Conservation (phyloP, 1,140 invertebrate genomes). For the Eriosoma lanigerum region DNA sequence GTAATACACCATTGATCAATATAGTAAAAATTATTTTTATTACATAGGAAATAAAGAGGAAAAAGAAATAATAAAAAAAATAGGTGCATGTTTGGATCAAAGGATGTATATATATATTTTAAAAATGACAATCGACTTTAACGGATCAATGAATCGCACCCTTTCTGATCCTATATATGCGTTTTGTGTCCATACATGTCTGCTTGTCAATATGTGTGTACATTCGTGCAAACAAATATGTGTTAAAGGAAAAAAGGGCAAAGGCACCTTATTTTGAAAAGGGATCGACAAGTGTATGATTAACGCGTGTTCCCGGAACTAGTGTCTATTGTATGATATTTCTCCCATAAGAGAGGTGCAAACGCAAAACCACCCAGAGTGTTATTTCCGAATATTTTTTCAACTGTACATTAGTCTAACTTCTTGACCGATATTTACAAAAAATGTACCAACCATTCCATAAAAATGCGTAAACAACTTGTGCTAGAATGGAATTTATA, state of each 20-base stretch:
- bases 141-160: slow-evolving; percentile 46
- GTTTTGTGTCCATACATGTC: neutral
- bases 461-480: neutral
- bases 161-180: slow-evolving; percentile 26
- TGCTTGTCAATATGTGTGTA: neutral
- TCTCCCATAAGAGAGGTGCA: neutral
- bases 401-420: too few relatives aligned
- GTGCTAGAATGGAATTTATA: neutral
- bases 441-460: neutral
- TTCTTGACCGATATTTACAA: neutral
- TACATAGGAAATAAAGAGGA: neutral
- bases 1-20: neutral
- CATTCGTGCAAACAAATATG: slow-evolving; percentile 22
- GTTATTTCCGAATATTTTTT: slow-evolving; percentile 20
- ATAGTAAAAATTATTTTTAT: neutral
- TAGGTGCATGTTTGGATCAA: slow-evolving; percentile 17
- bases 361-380: slow-evolving; percentile 32
- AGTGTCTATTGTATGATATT: slow-evolving; percentile 28
- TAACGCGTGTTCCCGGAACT: slow-evolving; percentile 44
- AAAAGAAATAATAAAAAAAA: slow-evolving; percentile 39
- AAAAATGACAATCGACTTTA: slow-evolving; percentile 48
- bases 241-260: slow-evolving; percentile 26
- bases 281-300: slow-evolving; percentile 51
- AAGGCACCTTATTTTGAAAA: slow-evolving; percentile 46
- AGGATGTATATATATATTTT: slow-evolving; percentile 46